Conservation (phyloP, 2,797 vertebrate species). For the Tokudaia tokunoshimensis region DNA sequence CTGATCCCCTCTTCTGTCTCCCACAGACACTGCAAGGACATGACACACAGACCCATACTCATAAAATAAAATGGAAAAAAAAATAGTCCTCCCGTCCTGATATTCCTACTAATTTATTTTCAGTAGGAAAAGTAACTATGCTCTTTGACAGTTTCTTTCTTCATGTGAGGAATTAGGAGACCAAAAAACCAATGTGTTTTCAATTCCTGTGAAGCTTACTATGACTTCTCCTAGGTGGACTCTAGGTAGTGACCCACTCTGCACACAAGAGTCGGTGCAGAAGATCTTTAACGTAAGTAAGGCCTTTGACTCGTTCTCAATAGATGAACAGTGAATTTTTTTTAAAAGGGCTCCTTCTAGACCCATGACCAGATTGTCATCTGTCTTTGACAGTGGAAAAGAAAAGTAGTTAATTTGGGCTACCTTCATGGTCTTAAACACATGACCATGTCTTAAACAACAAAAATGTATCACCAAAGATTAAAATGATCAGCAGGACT, state of each 20-base stretch:
- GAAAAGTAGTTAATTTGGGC: background rate
- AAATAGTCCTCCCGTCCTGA: background rate
- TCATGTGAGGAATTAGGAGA: background rate
- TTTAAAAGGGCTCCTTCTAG: background rate
- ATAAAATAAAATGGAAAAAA: background rate
- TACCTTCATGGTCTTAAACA: background rate
- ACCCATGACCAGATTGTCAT: background rate
- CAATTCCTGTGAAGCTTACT: background rate
- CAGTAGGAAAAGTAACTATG: conserved; percentile 26
- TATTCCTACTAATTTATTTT: background rate
- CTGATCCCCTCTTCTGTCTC: no score
- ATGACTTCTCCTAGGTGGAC: no score
- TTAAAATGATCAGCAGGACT: background rate
- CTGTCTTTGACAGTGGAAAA: background rate
- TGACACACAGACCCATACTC: background rate
- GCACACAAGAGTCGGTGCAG: background rate
- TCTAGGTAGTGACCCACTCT: background rate
- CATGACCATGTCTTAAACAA: background rate
- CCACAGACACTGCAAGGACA: background rate
- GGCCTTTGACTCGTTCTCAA: background rate
- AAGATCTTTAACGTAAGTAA: background rate
- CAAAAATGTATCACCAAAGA: background rate
- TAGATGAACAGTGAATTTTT: background rate
- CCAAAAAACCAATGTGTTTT: background rate
- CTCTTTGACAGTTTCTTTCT: background rate